Evolutionary conservation across 2,113 vertebrate genomes (phyloP).

Genomic region (Cariama cristata): DNA sequence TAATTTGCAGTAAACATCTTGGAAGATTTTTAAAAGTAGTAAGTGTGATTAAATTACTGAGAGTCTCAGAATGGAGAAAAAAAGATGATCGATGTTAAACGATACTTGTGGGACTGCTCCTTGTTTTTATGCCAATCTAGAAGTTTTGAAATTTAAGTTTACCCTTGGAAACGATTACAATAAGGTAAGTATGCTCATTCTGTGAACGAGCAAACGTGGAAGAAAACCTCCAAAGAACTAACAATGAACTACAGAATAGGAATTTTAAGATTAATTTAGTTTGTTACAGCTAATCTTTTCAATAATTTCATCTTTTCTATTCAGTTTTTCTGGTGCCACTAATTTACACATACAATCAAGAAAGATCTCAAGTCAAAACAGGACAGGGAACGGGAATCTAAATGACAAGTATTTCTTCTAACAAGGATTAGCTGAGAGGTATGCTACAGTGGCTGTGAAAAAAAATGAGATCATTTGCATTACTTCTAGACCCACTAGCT

Average conservation of each 20-base stretch:
- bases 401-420: background rate
- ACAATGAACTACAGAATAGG: background rate
- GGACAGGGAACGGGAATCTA: background rate
- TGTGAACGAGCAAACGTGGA: constrained; percentile 8
- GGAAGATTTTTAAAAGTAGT: background rate
- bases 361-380: constrained; percentile 19
- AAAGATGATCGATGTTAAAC: background rate
- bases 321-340: constrained; percentile 23
- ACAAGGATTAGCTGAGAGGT: background rate
- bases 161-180: background rate
- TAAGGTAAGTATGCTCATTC: background rate
- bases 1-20: background rate
- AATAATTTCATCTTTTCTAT: background rate
- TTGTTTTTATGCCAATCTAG: background rate
- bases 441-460: background rate
- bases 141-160: background rate
- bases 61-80: background rate
- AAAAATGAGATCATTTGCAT: background rate
- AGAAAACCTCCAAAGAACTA: background rate
- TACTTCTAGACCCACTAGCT: background rate
- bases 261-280: constrained; percentile 32
- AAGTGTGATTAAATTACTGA: background rate
- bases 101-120: background rate
- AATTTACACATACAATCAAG: constrained; percentile 5
- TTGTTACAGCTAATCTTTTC: constrained; percentile 23